These are phyloP conservation scores for Nomada flava DNA, from an alignment of 2,888 invertebrate species.

Conservation along the genomic window DNA sequence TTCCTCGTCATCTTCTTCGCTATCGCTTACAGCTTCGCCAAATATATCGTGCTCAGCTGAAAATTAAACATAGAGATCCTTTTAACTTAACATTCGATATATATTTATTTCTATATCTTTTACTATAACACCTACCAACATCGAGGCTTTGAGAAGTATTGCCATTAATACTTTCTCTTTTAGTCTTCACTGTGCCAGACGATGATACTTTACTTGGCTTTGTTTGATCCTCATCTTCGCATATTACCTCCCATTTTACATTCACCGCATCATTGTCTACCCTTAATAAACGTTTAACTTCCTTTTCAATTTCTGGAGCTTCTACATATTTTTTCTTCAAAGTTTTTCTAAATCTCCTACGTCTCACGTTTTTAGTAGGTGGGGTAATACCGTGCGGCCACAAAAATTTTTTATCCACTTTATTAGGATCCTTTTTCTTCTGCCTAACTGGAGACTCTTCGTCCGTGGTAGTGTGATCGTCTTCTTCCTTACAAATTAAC, in stretches of 20 bases:
- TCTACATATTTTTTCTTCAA: slow-evolving; percentile 98
- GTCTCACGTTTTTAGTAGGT: slow-evolving; percentile 97
- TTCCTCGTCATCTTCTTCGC: slow-evolving; percentile 92
- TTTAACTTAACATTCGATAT: slow-evolving; percentile 45
- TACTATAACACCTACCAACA: slow-evolving; percentile 80
- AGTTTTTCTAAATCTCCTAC: slow-evolving; percentile 96
- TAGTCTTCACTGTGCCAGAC: slow-evolving; percentile 80
- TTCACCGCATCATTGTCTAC: slow-evolving; percentile 96
- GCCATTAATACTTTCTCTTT: slow-evolving; percentile 79
- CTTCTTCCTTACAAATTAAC: slow-evolving; percentile 94
- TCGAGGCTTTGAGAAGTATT: slow-evolving; percentile 84
- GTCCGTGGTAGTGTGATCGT: slow-evolving; percentile 90
- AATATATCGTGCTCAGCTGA: slow-evolving; percentile 93
- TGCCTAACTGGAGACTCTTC: slow-evolving; percentile 92
- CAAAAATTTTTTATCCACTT: slow-evolving; percentile 96
- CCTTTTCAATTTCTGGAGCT: slow-evolving; percentile 99
- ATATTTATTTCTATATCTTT: slow-evolving; percentile 5
- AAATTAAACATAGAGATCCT: slow-evolving; percentile 74
- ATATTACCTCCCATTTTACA: slow-evolving; percentile 95
- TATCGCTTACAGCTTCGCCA: slow-evolving; percentile 96
- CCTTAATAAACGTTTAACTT: slow-evolving; percentile 95
- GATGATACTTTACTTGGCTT: slow-evolving; percentile 82
- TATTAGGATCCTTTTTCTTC: slow-evolving; percentile 93
- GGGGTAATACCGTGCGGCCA: slow-evolving; percentile 98
- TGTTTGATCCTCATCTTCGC: slow-evolving; percentile 92